These are phyloP conservation scores for Scolopax rusticola DNA, from an alignment of 2,797 vertebrate genomes.

Conservation along the genomic window DNA sequence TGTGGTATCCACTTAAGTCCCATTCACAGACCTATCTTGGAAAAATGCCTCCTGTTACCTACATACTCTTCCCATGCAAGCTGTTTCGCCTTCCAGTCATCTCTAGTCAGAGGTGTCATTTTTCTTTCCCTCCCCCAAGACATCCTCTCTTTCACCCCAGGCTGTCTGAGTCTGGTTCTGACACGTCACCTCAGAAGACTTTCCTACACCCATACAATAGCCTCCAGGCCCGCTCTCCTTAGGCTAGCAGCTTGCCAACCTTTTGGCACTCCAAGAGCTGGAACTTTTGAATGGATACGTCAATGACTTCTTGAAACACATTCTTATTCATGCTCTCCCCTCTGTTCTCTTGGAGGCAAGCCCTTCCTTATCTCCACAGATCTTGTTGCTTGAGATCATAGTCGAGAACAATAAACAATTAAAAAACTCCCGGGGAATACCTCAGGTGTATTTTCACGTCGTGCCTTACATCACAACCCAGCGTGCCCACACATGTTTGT, in stretches of 20 bases:
- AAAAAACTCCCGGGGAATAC: neutral
- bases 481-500: fast-evolving
- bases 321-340: neutral
- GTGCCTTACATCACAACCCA: neutral
- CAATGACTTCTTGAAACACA: neutral
- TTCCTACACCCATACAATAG: neutral
- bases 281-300: neutral
- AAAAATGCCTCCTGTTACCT: neutral
- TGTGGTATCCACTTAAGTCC: neutral
- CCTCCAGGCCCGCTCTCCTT: neutral
- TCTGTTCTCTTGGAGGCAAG: neutral
- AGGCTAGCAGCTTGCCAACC: neutral
- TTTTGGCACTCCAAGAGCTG: neutral
- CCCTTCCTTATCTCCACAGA: neutral
- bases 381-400: conserved; percentile 1
- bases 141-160: neutral
- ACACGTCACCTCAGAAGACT: neutral
- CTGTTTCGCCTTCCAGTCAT: neutral
- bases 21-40: neutral
- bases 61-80: neutral
- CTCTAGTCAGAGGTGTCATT: neutral
- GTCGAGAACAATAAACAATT: neutral
- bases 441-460: neutral
- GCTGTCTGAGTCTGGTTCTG: neutral
- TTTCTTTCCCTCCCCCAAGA: neutral